Evolutionary conservation across 2,888 invertebrate genomes (phyloP), one percentile per base, ranked within the genome.

Genomic region (Acholoe squamosa): DNA sequence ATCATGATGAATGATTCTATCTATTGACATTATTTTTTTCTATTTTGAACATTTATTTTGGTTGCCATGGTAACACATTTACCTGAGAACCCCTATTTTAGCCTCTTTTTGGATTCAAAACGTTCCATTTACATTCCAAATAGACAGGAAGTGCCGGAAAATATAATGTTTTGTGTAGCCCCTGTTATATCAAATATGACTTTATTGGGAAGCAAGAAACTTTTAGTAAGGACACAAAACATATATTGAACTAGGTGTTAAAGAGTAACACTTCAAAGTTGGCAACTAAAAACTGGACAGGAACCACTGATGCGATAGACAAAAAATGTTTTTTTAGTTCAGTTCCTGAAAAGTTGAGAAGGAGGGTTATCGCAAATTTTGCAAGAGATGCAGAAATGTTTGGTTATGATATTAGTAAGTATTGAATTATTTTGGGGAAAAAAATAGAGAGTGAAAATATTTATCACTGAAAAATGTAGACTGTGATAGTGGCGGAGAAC

Each of bases 341-440:
- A 25, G 14, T 71, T 71, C 31, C 71, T 71, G 14, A 14, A 1
- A 14, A 25, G 7, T 28, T 71, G 71, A 25, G 28, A 14, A 25
- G n/a, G 14, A 71, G 28, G 3, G 71, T 71, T 0, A 71, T 28
- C 14, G 25, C 0, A 25, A n/a, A 71, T 28, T 71, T 28, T 71
- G 71, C 1, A 71, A 71, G 71, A 28, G 71, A 71, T 71, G 71
- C 71, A 22, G 14, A 71, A 14, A n/a, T 71, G 71, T 71, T 71
- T 71, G 31, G 31, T 71, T 71, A 71, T 71, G 71, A 71, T 71
- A 3, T 71, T 43, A 43, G 43, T 43, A 3, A 43, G 43, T 43
- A 43, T 43, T n/a, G n/a, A n/a, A n/a, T n/a, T n/a, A n/a, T n/a
- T n/a, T n/a, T n/a, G n/a, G n/a, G n/a, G n/a, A n/a, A n/a, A n/a